A percentile compares a stretch with the other conserved stretches of the same genome.
These are phyloP conservation scores for Porites rus DNA, from an alignment of 92 coral and sea anemone species.

Conservation along the genomic window DNA sequence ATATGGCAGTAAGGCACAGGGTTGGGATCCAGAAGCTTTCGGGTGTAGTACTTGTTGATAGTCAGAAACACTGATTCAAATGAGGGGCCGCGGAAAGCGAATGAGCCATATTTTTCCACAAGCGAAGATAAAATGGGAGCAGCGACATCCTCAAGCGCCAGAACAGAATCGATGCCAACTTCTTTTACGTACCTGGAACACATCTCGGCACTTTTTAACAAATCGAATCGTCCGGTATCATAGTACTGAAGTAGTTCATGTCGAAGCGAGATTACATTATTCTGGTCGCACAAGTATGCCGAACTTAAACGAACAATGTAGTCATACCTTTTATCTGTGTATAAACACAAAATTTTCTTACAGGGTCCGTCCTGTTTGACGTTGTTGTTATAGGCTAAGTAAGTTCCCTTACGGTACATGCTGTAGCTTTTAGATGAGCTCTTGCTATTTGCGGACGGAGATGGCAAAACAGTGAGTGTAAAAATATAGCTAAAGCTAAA, in stretches of 20 bases:
- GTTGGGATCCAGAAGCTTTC: not conserved
- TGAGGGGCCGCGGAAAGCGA: not conserved
- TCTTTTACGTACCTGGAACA: not conserved
- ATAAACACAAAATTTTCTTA: not conserved
- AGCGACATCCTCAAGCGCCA: conserved; percentile 8
- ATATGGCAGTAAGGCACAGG: not conserved
- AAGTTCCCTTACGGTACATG: too few relatives aligned
- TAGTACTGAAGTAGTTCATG: not conserved
- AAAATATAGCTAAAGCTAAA: too few relatives aligned
- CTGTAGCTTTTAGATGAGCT: too few relatives aligned
- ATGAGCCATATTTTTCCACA: not conserved
- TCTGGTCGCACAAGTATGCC: not conserved
- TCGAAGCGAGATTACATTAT: not conserved
- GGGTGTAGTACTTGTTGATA: conserved; percentile 1
- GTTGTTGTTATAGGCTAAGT: too few relatives aligned
- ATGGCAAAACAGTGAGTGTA: too few relatives aligned
- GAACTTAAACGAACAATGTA: not conserved
- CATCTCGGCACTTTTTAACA: not conserved
- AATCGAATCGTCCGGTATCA: not conserved
- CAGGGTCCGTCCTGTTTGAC: too few relatives aligned
- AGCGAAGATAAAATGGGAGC: not conserved
- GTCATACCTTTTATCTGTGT: not conserved
- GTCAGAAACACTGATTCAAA: conserved; percentile 11
- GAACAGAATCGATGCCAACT: not conserved
- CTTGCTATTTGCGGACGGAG: too few relatives aligned